phyloP scores from a whole-genome alignment of 2,888 invertebrate species.

The Noctua pronuba region DNA sequence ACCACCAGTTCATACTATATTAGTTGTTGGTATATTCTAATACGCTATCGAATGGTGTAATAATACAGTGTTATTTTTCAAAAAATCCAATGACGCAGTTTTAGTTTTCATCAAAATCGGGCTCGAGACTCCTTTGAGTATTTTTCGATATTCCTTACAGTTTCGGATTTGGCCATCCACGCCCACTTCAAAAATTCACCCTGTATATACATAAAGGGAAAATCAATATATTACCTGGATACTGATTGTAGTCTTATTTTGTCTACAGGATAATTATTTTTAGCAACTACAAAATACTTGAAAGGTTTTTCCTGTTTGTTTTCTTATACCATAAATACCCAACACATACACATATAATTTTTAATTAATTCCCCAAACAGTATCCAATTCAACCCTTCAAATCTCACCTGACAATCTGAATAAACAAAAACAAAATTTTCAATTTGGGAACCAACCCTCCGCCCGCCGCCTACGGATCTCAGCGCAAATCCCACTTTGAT shows the following conservation, averaged over 20 bases:
- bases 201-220: neutral
- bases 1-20: neutral
- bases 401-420: constrained; percentile 80
- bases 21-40: neutral
- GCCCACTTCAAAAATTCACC: too few relatives aligned
- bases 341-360: constrained; percentile 22
- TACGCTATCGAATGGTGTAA: too few relatives aligned
- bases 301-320: neutral
- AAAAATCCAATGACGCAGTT: too few relatives aligned
- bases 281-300: neutral
- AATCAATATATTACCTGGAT: neutral
- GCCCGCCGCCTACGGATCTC: constrained; percentile 72
- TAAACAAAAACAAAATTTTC: constrained; percentile 86
- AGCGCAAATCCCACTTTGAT: constrained; percentile 86
- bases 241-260: neutral
- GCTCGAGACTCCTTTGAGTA: too few relatives aligned
- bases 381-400: constrained; percentile 65
- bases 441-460: constrained; percentile 80
- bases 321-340: too few relatives aligned
- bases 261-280: neutral
- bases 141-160: too few relatives aligned
- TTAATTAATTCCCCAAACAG: constrained; percentile 53
- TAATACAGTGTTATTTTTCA: too few relatives aligned
- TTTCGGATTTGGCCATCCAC: too few relatives aligned
- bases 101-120: too few relatives aligned